Percentiles rank a stretch among this genome's conserved stretches.
phyloP scores from a whole-genome alignment of 2,888 invertebrate species.

The Oscheius sp. region DNA sequence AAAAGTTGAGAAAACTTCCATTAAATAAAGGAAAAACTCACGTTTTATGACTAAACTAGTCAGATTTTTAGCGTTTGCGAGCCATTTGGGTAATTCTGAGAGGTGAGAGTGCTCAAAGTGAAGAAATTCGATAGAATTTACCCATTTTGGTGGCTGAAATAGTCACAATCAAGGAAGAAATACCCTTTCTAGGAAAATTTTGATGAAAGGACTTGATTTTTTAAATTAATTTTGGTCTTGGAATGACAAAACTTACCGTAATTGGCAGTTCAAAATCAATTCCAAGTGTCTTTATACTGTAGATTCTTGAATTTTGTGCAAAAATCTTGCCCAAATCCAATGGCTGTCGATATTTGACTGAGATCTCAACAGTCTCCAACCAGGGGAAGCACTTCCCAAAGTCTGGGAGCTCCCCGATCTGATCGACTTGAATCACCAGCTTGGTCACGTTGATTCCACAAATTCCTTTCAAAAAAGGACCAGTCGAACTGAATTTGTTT shows the following conservation, averaged over 20 bases:
- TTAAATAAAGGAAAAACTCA: not conserved
- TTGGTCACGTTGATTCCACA: slow-evolving; percentile 12
- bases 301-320: not conserved
- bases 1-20: not conserved
- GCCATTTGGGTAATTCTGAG: slow-evolving; percentile 57
- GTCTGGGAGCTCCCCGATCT: not conserved
- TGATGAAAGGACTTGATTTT: no score
- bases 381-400: slow-evolving; percentile 12
- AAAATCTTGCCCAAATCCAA: not conserved
- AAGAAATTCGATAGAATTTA: slow-evolving; percentile 32
- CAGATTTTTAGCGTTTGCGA: slow-evolving; percentile 33
- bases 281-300: not conserved
- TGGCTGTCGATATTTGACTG: not conserved
- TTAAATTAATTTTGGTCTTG: not conserved
- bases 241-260: not conserved
- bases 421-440: not conserved
- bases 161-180: not conserved
- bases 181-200: not conserved
- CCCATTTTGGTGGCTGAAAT: slow-evolving; percentile 4
- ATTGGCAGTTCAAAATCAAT: slow-evolving; percentile 9
- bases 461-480: slow-evolving; percentile 5
- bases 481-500: not conserved
- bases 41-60: not conserved
- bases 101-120: slow-evolving; percentile 61
- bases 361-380: not conserved